phyloP scores from a whole-genome alignment of 2,113 vertebrate genomes.

The Laterallus jamaicensis region DNA sequence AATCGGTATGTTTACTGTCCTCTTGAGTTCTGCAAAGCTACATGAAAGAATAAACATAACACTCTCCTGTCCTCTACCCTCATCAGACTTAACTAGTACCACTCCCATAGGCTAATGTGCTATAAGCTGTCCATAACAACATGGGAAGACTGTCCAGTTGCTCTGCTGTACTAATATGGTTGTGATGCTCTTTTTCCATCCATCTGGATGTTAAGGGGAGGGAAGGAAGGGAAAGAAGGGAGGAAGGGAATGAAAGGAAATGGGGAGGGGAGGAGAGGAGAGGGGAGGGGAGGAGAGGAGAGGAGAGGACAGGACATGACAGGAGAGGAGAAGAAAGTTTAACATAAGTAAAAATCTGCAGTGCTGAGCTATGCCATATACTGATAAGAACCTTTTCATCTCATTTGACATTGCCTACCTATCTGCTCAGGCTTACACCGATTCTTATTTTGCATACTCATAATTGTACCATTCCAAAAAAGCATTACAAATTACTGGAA shows the following conservation, averaged over 20 bases:
- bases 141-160: background rate
- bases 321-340: background rate
- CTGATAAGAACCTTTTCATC: background rate
- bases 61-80: background rate
- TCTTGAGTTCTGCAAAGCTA: constrained; percentile 44
- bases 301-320: background rate
- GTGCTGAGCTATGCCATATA: background rate
- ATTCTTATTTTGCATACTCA: background rate
- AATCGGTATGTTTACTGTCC: constrained; percentile 84
- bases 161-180: background rate
- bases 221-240: background rate
- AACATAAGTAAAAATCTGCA: background rate
- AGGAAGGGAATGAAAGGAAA: too few relatives aligned
- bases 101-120: background rate
- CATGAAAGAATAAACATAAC: constrained; percentile 50
- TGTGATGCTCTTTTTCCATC: background rate
- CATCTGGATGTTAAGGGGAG: background rate
- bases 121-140: background rate
- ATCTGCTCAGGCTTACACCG: background rate
- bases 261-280: too few relatives aligned
- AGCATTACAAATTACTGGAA: background rate
- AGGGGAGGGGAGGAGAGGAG: background rate
- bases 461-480: background rate
- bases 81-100: background rate
- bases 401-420: background rate